Evolutionary conservation across 2,888 invertebrate genomes (phyloP).

Genomic region (Caenorhabditis sp.): DNA sequence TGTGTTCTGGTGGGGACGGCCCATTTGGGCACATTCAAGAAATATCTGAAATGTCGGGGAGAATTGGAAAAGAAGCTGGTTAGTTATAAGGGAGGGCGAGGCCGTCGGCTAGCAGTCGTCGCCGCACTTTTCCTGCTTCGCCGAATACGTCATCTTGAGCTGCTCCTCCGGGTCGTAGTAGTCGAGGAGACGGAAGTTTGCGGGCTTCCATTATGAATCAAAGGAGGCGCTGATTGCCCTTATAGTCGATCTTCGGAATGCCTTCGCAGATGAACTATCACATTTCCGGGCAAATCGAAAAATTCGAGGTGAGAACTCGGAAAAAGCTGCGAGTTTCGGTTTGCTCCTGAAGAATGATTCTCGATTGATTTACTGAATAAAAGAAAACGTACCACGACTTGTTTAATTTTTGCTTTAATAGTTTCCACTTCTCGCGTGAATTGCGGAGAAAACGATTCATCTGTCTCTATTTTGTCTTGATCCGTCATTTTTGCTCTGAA

Average conservation of each 20-base stretch:
- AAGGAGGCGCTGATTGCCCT: conserved; percentile 53
- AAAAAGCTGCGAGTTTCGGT: conserved; percentile 17
- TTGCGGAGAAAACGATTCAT: conserved; percentile 36
- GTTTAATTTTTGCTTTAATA: conserved; percentile 8
- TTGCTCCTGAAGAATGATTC: conserved; percentile 13
- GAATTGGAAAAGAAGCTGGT: no score
- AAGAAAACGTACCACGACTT: conserved; percentile 37
- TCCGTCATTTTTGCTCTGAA: conserved; percentile 11
- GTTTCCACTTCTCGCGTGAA: conserved; percentile 32
- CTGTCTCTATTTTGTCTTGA: conserved; percentile 25
- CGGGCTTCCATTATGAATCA: conserved; percentile 45
- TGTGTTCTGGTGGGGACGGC: no score
- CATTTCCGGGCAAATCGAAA: conserved; percentile 33
- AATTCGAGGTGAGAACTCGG: conserved; percentile 2
- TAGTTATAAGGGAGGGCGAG: no score
- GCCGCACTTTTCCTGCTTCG: conserved; percentile 71
- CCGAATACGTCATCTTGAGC: conserved; percentile 73
- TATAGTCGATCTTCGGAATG: conserved; percentile 58
- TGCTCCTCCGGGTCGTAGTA: conserved; percentile 87
- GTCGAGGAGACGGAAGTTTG: conserved; percentile 89
- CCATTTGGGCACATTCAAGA: no score
- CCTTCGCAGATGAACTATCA: conserved; percentile 49
- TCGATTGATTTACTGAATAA: neutral
- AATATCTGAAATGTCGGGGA: no score
- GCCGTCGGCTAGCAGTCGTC: conserved; percentile 79